Percentiles rank a stretch among this genome's conserved stretches.
Conservation (phyloP, 2,113 vertebrate genomes). For the Tenebrosternarchus preto region DNA sequence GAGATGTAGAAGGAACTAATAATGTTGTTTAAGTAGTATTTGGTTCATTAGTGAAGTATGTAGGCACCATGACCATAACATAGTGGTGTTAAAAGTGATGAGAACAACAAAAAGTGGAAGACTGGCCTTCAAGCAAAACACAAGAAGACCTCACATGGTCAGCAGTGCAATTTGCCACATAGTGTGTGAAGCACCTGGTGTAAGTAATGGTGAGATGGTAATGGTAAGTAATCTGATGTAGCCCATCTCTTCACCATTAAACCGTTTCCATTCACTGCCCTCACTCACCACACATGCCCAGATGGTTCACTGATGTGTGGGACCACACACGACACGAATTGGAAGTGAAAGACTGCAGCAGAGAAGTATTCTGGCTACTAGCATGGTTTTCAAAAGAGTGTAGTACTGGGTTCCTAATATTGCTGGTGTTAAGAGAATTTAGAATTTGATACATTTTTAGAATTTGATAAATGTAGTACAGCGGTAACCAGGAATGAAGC, state of each 20-base stretch:
- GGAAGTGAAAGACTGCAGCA: constrained; percentile 21
- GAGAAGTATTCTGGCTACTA: background rate
- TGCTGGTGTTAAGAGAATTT: background rate
- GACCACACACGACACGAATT: constrained; percentile 38
- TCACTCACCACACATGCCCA: constrained; percentile 29
- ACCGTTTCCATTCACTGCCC: constrained; percentile 37
- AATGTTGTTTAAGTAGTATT: too few relatives aligned
- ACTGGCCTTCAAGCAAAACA: too few relatives aligned
- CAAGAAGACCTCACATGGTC: background rate
- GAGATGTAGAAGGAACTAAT: too few relatives aligned
- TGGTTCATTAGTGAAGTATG: too few relatives aligned
- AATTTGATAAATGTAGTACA: background rate
- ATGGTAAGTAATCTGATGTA: constrained; percentile 40
- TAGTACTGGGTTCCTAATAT: too few relatives aligned
- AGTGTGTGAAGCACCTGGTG: constrained; percentile 32
- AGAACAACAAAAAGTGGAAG: too few relatives aligned
- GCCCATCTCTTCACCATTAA: constrained; percentile 33
- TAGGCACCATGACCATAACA: too few relatives aligned
- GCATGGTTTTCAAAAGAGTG: background rate
- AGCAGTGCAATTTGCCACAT: background rate
- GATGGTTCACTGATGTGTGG: constrained; percentile 32
- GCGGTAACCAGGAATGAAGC: too few relatives aligned
- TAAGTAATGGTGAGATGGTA: constrained; percentile 16
- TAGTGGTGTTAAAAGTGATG: too few relatives aligned
- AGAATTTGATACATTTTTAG: too few relatives aligned